Evolutionary conservation across 2,888 invertebrate species (phyloP).

Genomic region (Caenorhabditis plicata): DNA sequence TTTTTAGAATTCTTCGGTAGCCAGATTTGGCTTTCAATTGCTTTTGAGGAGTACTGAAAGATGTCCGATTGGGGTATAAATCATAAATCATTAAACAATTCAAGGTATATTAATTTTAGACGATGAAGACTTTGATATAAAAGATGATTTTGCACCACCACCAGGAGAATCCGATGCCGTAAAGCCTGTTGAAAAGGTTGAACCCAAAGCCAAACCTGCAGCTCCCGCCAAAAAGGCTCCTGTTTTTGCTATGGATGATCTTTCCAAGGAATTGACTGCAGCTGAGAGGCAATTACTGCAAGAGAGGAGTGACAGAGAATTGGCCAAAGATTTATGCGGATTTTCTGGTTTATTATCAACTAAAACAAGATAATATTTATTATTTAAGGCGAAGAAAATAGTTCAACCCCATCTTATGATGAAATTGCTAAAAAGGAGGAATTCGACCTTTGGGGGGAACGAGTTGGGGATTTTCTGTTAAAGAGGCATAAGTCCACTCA

Average conservation of each 20-base stretch:
- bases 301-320: constrained; percentile 30
- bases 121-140: constrained; percentile 51
- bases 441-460: constrained; percentile 50
- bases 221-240: constrained; percentile 14
- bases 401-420: constrained; percentile 13
- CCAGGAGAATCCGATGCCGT: constrained; percentile 7
- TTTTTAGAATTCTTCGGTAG: too few relatives aligned
- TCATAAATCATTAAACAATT: too few relatives aligned
- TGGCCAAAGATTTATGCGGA: constrained; percentile 48
- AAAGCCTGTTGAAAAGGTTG: constrained; percentile 5
- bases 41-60: too few relatives aligned
- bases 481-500: constrained; percentile 42
- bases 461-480: constrained; percentile 37
- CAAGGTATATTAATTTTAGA: too few relatives aligned
- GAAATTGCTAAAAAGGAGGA: constrained; percentile 43
- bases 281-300: constrained; percentile 47
- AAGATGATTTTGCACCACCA: constrained; percentile 27
- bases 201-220: constrained; percentile 14
- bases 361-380: neutral
- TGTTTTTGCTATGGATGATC: constrained; percentile 41
- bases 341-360: too few relatives aligned
- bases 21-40: too few relatives aligned
- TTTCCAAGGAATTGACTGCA: constrained; percentile 42
- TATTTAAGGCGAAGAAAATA: neutral
- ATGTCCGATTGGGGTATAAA: too few relatives aligned